Evolutionary conservation across 2,113 vertebrate species (phyloP).

Genomic region (Calidris pugnax): DNA sequence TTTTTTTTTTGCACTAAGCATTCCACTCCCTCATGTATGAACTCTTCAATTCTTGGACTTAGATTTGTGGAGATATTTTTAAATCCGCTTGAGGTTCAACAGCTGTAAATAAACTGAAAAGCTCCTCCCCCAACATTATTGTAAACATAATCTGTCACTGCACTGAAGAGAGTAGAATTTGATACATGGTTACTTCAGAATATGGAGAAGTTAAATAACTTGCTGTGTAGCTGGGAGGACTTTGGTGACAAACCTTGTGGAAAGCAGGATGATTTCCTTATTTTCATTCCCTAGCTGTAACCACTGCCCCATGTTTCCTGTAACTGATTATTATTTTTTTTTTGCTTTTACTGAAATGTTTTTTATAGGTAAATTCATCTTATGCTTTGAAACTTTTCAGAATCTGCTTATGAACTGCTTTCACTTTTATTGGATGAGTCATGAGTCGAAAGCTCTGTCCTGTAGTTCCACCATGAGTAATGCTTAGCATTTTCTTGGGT

Average conservation of each 20-base stretch:
- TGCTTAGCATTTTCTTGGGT: constrained; percentile 58
- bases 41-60: not conserved
- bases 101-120: not conserved
- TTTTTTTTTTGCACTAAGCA: not conserved
- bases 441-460: constrained; percentile 50
- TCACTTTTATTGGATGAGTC: constrained; percentile 66
- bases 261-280: not conserved
- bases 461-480: constrained; percentile 58
- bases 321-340: not conserved
- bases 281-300: constrained; percentile 33
- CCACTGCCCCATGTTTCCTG: constrained; percentile 19
- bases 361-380: constrained; percentile 55
- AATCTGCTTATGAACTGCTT: constrained; percentile 58
- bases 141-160: not conserved
- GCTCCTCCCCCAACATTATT: rapidly evolving
- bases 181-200: not conserved
- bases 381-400: constrained; percentile 59
- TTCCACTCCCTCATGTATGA: not conserved
- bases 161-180: not conserved
- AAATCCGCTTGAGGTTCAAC: not conserved
- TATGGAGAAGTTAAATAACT: not conserved
- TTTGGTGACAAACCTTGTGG: not conserved
- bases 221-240: not conserved
- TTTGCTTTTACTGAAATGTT: not conserved
- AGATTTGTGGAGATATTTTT: not conserved